Evolutionary conservation across 30 jellyfish, hydroid and myxozoan species (phyloP).

Genomic region (Calvadosia cruxmelitensis): DNA sequence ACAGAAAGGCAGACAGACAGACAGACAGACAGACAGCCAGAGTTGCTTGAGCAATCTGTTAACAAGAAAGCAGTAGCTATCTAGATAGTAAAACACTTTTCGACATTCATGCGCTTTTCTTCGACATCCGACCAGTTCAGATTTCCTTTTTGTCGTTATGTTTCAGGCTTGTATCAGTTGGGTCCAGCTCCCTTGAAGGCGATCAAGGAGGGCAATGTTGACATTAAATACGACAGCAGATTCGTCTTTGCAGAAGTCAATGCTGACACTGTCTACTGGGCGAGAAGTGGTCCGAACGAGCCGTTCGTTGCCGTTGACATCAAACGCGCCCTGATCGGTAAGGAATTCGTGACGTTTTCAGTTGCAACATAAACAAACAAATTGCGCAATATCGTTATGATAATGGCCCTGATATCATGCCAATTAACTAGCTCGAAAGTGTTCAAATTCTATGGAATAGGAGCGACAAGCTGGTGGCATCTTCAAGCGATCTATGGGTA

Average conservation of each 20-base stretch:
- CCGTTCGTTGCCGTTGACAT: constrained; percentile 19
- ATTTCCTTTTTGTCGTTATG: background rate
- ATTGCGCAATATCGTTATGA: no score
- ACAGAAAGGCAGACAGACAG: no score
- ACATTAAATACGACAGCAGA: constrained; percentile 44
- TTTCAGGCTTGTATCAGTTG: constrained; percentile 50
- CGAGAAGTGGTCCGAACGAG: constrained; percentile 30
- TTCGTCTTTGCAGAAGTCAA: constrained; percentile 92
- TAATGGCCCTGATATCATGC: no score
- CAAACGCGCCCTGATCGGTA: background rate
- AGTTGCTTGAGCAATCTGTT: no score
- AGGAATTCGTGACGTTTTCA: background rate
- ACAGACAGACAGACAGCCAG: background rate
- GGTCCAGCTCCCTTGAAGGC: constrained; percentile 94
- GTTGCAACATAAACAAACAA: background rate
- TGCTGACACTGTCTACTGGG: constrained; percentile 75
- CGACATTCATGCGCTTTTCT: background rate
- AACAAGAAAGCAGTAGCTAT: no score
- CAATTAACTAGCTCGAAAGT: no score
- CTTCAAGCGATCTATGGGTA: no score
- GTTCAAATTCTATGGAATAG: no score
- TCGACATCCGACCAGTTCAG: background rate
- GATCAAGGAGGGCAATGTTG: constrained; percentile 82
- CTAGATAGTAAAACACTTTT: background rate
- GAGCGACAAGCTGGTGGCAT: no score